phyloP scores from a whole-genome alignment of 2,797 vertebrate genomes.

The Prionace glauca region DNA sequence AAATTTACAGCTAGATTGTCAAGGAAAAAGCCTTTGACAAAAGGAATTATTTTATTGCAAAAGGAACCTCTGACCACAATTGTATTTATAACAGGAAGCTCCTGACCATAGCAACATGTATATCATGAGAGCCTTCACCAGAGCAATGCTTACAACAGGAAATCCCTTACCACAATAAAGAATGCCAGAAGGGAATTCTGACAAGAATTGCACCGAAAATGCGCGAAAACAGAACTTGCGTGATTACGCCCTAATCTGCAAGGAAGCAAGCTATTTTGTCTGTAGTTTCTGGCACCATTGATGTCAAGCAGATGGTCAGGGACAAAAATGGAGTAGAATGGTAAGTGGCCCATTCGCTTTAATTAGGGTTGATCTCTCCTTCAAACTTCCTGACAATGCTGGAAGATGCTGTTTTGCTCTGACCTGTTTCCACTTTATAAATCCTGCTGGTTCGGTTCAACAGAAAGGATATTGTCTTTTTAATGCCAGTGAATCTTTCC shows the following conservation, averaged over 20 bases:
- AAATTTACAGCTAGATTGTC: not conserved
- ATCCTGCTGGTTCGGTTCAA: not conserved
- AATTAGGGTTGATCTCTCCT: conserved; percentile 27
- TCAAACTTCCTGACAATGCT: conserved; percentile 23
- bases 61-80: not conserved
- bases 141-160: not conserved
- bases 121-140: not conserved
- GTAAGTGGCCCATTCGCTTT: conserved; percentile 32
- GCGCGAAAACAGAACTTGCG: not conserved
- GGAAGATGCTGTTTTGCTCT: conserved; percentile 11
- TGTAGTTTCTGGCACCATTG: not conserved
- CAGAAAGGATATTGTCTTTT: conserved; percentile 33
- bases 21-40: not conserved
- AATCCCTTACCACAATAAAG: not conserved
- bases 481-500: conserved; percentile 32
- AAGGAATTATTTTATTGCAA: not conserved
- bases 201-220: not conserved
- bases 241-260: not conserved
- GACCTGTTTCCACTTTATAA: conserved; percentile 27
- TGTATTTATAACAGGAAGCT: not conserved
- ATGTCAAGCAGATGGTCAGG: not conserved
- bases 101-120: not conserved
- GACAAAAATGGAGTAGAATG: not conserved
- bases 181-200: not conserved
- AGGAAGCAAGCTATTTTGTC: not conserved